A percentile compares a stretch with the other conserved stretches of the same genome.
Evolutionary conservation across 2,888 invertebrate species (phyloP).

Genomic region (Limnephilus auricula): DNA sequence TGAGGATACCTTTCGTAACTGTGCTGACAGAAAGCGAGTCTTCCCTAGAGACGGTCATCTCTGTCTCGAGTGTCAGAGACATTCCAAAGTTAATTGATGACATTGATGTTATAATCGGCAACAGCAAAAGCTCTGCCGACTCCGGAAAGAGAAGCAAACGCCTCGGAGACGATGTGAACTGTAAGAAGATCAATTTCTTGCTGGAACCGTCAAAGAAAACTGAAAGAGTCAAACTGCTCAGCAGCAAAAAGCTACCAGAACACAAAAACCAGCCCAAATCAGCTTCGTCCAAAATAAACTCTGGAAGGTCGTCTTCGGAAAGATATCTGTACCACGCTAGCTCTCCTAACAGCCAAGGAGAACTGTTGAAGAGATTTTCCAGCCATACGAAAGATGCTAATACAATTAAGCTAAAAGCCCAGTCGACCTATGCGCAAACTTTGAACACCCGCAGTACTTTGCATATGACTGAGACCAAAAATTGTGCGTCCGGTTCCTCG

Average conservation of each 20-base stretch:
- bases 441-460: slow-evolving; percentile 11
- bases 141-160: background rate
- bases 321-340: background rate
- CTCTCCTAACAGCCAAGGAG: background rate
- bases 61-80: background rate
- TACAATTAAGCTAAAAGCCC: background rate
- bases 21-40: slow-evolving; percentile 27
- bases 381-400: background rate
- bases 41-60: slow-evolving; percentile 34
- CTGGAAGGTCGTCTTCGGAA: slow-evolving; percentile 19
- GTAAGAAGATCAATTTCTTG: background rate
- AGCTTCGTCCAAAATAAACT: background rate
- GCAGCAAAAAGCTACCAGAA: background rate
- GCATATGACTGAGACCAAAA: background rate
- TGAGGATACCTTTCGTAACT: slow-evolving; percentile 51
- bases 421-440: slow-evolving; percentile 11
- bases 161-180: background rate
- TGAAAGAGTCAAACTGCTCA: slow-evolving; percentile 2
- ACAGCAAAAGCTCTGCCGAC: background rate
- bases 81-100: background rate
- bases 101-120: background rate
- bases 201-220: slow-evolving; percentile 3
- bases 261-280: background rate
- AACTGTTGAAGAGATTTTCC: background rate
- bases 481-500: slow-evolving; percentile 3